Evolutionary conservation across 2,888 invertebrate genomes (phyloP).

Genomic region (Cantharis nigra): DNA sequence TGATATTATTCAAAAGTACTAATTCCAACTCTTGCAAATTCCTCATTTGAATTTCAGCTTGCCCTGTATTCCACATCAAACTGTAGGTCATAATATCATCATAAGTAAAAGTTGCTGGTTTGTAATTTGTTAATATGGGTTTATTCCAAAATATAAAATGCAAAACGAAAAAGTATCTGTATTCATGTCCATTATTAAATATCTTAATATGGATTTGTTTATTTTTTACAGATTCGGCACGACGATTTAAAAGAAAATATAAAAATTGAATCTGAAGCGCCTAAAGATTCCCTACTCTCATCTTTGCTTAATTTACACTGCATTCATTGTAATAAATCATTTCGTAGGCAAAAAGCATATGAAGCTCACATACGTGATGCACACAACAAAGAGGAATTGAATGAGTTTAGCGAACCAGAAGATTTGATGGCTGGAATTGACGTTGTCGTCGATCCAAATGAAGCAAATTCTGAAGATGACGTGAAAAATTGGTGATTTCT

Average conservation of each 20-base stretch:
- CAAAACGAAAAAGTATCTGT: neutral
- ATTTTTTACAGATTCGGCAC: conserved; percentile 7
- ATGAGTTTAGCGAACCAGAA: conserved; percentile 84
- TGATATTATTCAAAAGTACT: too few relatives aligned
- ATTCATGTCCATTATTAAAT: neutral
- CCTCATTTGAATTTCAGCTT: too few relatives aligned
- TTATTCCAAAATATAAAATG: too few relatives aligned
- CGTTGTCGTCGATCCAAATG: conserved; percentile 69
- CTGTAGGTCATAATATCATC: too few relatives aligned
- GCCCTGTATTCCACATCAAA: too few relatives aligned
- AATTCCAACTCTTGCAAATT: too few relatives aligned
- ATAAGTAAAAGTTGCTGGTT: too few relatives aligned
- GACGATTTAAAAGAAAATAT: conserved; percentile 22
- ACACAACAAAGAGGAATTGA: conserved; percentile 61
- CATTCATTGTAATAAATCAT: conserved; percentile 59
- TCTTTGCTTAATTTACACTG: conserved; percentile 50
- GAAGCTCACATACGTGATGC: conserved; percentile 66
- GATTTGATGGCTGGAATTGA: conserved; percentile 86
- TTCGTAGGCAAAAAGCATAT: conserved; percentile 66
- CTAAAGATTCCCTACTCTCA: conserved; percentile 43
- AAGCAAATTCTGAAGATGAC: conserved; percentile 44
- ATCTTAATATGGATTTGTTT: neutral
- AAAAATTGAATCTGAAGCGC: conserved; percentile 20
- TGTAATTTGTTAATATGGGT: too few relatives aligned
- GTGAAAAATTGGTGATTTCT: conserved; percentile 46